Conservation (phyloP, 2,888 invertebrate species). For the Tinea trinotella region DNA sequence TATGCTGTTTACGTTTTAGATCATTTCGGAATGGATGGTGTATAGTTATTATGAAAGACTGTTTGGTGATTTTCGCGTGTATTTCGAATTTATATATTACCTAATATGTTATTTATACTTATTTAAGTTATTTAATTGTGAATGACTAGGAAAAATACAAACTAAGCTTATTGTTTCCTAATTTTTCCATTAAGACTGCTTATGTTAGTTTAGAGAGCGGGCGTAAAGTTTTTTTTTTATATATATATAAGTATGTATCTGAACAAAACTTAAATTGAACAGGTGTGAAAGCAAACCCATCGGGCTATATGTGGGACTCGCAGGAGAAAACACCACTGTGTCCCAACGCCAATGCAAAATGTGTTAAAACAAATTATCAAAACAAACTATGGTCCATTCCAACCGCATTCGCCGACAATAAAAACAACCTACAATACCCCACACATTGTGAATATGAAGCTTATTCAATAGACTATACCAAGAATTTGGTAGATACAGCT, state of each 20-base stretch:
- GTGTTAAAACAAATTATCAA: background rate
- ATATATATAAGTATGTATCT: background rate
- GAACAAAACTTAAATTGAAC: conserved; percentile 8
- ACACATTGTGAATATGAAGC: conserved; percentile 13
- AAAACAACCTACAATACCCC: background rate
- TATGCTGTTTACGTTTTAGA: no score
- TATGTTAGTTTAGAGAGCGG: background rate
- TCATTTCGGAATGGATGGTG: no score
- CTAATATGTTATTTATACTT: no score
- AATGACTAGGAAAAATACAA: no score
- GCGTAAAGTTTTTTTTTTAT: no score
- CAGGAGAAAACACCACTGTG: conserved; percentile 12
- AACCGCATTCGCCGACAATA: conserved; percentile 6
- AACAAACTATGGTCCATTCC: conserved; percentile 8
- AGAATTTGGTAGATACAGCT: background rate
- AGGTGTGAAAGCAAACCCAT: conserved; percentile 4
- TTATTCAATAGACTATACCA: conserved; percentile 16
- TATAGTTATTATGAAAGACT: no score
- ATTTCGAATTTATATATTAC: no score
- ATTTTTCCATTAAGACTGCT: no score
- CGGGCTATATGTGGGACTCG: conserved; percentile 5
- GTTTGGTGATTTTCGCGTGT: no score
- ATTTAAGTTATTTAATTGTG: no score
- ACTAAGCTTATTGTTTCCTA: no score
- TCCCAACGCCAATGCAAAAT: background rate